These are phyloP conservation scores for Onchidella celtica DNA, from an alignment of 2,888 invertebrate species.

Conservation along the genomic window DNA sequence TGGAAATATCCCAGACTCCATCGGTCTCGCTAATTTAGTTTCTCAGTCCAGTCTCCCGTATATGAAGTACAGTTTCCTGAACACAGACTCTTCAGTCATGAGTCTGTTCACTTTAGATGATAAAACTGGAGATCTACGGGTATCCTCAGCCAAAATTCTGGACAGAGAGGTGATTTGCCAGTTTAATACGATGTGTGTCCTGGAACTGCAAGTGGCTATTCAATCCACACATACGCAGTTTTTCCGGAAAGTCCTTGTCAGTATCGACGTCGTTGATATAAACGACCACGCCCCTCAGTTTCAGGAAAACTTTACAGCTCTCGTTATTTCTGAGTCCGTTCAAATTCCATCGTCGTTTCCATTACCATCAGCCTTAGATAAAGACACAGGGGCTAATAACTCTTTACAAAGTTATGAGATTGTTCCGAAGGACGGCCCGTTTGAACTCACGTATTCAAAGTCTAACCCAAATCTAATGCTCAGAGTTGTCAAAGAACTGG, in stretches of 20 bases:
- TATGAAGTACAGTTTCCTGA: conserved; percentile 65
- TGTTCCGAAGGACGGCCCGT: conserved; percentile 62
- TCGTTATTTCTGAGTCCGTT: conserved; percentile 67
- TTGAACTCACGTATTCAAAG: conserved; percentile 60
- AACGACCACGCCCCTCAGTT: conserved; percentile 76
- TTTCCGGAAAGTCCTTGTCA: conserved; percentile 68
- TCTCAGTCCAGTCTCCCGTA: conserved; percentile 57
- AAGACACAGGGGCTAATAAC: conserved; percentile 63
- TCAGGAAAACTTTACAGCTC: conserved; percentile 53
- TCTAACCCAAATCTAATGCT: conserved; percentile 68
- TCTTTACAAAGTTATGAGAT: conserved; percentile 68
- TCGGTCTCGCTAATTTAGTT: conserved; percentile 58
- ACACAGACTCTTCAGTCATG: conserved; percentile 56
- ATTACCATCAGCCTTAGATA: conserved; percentile 66
- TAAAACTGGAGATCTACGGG: conserved; percentile 61
- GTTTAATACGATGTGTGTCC: conserved; percentile 58
- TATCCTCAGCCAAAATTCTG: conserved; percentile 52
- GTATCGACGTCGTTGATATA: conserved; percentile 71
- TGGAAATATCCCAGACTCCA: conserved; percentile 67
- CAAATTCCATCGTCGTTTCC: conserved; percentile 59
- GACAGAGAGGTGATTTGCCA: conserved; percentile 70
- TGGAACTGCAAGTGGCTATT: conserved; percentile 66
- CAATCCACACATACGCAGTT: conserved; percentile 66
- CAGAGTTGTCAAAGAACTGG: conserved; percentile 61
- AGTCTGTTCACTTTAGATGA: conserved; percentile 64